Conservation (phyloP, 2,797 vertebrate genomes). For the Rhabdomys pumilio region DNA sequence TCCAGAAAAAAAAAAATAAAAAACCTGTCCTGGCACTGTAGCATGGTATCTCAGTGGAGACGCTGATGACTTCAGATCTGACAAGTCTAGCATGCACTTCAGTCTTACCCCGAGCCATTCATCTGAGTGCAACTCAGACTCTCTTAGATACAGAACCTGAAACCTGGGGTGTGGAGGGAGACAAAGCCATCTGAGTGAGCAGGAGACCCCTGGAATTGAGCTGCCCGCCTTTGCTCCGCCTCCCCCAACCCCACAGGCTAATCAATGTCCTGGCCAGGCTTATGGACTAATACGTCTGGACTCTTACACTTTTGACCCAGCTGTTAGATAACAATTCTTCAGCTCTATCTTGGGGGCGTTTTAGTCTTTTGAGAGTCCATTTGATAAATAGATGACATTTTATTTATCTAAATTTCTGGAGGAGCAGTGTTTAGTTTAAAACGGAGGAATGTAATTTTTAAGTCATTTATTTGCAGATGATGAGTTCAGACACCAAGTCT, state of each 20-base stretch:
- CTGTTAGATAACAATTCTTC: constrained; percentile 80
- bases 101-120: constrained; percentile 74
- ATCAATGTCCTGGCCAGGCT: constrained; percentile 80
- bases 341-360: constrained; percentile 36
- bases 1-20: constrained; percentile 17
- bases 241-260: constrained; percentile 40
- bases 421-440: constrained; percentile 82
- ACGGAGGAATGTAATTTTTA: constrained; percentile 82
- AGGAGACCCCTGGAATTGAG: constrained; percentile 20
- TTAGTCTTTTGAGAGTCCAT: constrained; percentile 66
- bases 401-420: constrained; percentile 84
- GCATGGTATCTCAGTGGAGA: constrained; percentile 71
- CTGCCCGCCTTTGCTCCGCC: background rate
- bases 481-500: constrained; percentile 10
- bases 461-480: constrained; percentile 80
- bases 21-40: too few relatives aligned
- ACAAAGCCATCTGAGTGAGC: background rate
- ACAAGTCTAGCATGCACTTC: constrained; percentile 81
- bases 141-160: constrained; percentile 69
- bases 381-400: constrained; percentile 82
- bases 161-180: background rate
- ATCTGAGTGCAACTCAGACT: constrained; percentile 80
- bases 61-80: constrained; percentile 79
- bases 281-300: constrained; percentile 84
- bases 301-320: constrained; percentile 84